Evolutionary conservation across 2,113 vertebrate species (phyloP).

Genomic region (Panthera leo): DNA sequence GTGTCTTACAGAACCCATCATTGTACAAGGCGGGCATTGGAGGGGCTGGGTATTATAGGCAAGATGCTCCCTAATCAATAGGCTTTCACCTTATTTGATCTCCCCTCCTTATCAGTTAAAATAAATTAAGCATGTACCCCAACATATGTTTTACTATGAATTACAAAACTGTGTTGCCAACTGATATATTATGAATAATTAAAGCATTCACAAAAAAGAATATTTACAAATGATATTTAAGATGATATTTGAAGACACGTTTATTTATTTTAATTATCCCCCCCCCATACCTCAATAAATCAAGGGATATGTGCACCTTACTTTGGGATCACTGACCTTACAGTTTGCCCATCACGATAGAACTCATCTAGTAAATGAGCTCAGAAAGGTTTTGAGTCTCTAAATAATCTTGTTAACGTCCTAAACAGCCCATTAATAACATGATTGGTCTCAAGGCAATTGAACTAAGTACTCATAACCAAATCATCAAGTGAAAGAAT

Average conservation of each 20-base stretch:
- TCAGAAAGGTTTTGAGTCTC: not conserved
- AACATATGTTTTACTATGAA: not conserved
- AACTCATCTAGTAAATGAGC: not conserved
- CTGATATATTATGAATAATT: not conserved
- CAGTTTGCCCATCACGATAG: not conserved
- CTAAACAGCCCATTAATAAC: not conserved
- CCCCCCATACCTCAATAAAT: not conserved
- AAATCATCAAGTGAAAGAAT: not conserved
- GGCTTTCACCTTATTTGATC: not conserved
- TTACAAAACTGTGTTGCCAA: not conserved
- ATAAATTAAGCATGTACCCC: not conserved
- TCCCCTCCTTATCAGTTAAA: not conserved
- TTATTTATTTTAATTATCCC: not conserved
- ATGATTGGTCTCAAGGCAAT: not conserved
- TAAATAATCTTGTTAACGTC: conserved; percentile 15
- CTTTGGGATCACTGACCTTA: not conserved
- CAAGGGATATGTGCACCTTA: not conserved
- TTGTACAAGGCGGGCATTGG: not conserved
- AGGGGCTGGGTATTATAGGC: not conserved
- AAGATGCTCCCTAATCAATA: not conserved
- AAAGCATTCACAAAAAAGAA: not conserved
- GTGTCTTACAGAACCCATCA: not conserved
- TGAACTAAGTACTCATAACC: not conserved
- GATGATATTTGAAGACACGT: not conserved
- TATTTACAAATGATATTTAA: not conserved